Base-by-base conservation (phyloP, 2,113 vertebrate species). In the Poeciliopsis prolifica region DNA sequence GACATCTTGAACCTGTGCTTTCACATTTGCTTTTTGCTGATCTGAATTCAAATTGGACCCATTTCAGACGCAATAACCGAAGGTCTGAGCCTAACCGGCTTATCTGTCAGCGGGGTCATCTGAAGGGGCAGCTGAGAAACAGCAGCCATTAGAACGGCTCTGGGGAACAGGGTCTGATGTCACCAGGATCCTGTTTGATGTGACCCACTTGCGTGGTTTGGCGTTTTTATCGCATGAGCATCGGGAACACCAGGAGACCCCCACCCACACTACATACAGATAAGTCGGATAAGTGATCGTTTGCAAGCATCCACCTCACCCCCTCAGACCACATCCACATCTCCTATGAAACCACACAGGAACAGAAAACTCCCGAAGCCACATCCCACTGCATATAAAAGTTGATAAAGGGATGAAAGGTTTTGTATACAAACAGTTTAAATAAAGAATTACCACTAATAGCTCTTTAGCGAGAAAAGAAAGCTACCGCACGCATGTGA, bases 361-460 rank as follows among this genome's bases (percentile, higher is more conserved):
- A 93, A 92, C 82, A 75, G 90, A 91, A 90, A 90, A 88, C 92
- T 92, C 91, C 92, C 87, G 88, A 81, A 90, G 90, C 86, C 86
- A 91, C 86, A 91, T 92, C 88, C 92, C 80, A 58, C 86, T 84
- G 87, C 82, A 93, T 90, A 94, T 91, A 91, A 91, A 89, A 93
- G 88, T 88, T 86, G 91, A 95, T 93, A 93, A 93, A 94, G 87
- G 90, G 92, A 95, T 94, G 94, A 95, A 95, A 92, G 91, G 90
- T 76, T 94, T 87, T 91, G 92, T 94, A 89, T 92, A 93, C 92
- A 94, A 95, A 94, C 93, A 91, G 91, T 93, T 93, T 93, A 93
- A 94, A 94, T 94, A 93, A 94, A 93, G 93, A 93, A 93, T 95
- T 94, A 95, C 64, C 68, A 30, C 88, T 95, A 95, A 94, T 94